A percentile compares a stretch with the other conserved stretches of the same genome.
phyloP scores from a whole-genome alignment of 2,797 vertebrate species.

The Hylomyscus alleni region DNA sequence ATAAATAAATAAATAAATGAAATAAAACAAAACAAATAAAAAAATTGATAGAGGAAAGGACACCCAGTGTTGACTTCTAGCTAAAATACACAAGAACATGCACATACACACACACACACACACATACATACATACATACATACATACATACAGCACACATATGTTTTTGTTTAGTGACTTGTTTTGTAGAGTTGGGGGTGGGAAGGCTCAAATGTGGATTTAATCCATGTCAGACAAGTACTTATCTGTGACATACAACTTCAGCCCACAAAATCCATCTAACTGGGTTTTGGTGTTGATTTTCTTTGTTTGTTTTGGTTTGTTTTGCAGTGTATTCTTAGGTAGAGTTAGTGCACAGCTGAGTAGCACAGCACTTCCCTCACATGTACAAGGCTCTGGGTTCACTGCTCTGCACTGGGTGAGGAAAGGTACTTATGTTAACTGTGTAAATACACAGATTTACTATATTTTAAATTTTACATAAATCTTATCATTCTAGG shows the following conservation, averaged over 20 bases:
- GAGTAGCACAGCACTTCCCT: background rate
- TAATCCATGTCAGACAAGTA: background rate
- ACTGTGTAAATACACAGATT: background rate
- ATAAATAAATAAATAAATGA: background rate
- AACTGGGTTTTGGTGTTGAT: background rate
- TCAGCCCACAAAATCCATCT: background rate
- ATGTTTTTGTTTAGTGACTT: background rate
- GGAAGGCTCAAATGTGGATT: background rate
- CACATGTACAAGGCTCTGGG: background rate
- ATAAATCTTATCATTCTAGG: background rate
- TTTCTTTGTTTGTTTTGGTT: background rate
- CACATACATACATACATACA: background rate
- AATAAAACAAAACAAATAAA: background rate
- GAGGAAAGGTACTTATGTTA: background rate
- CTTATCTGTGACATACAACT: background rate
- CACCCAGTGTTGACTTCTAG: background rate
- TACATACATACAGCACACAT: background rate
- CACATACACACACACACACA: background rate
- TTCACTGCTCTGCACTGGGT: background rate
- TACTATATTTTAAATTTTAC: background rate
- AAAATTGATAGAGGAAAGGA: background rate
- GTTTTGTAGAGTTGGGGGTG: background rate
- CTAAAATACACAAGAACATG: background rate
- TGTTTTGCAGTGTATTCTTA: slow-evolving; percentile 37
- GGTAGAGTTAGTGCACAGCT: background rate